Conservation (phyloP, 2,797 vertebrate species). For the Xenopus petersii region DNA sequence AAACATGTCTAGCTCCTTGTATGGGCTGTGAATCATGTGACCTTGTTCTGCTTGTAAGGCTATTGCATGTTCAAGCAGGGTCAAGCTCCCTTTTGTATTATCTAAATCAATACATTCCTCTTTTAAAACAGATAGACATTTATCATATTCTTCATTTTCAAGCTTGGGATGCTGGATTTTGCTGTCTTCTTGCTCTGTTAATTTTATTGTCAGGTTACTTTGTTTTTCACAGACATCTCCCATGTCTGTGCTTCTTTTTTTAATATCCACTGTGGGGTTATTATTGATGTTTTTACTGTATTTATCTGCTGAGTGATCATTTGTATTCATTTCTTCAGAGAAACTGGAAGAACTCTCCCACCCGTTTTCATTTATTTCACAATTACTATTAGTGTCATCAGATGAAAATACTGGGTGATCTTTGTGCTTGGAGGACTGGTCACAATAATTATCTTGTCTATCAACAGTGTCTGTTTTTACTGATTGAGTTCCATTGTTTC, state of each 20-base stretch:
- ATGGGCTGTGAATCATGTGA: conserved; percentile 85
- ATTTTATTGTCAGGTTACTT: conserved; percentile 59
- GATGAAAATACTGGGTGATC: conserved; percentile 60
- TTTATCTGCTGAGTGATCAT: conserved; percentile 53
- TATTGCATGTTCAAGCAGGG: conserved; percentile 90
- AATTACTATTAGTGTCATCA: conserved; percentile 72
- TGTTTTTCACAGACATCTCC: conserved; percentile 67
- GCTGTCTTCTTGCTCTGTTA: conserved; percentile 60
- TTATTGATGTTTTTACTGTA: conserved; percentile 62
- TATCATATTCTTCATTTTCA: conserved; percentile 75
- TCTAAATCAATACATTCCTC: conserved; percentile 77
- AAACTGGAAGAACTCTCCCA: conserved; percentile 82
- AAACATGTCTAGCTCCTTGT: conserved; percentile 94
- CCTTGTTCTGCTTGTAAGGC: conserved; percentile 89
- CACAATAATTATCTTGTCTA: conserved; percentile 63
- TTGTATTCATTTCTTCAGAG: conserved; percentile 68
- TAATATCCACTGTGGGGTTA: conserved; percentile 64
- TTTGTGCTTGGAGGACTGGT: conserved; percentile 57
- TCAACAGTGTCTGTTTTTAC: conserved; percentile 72
- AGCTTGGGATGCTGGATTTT: conserved; percentile 61
- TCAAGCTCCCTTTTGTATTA: conserved; percentile 83
- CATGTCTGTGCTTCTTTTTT: conserved; percentile 68
- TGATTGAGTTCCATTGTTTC: conserved; percentile 73
- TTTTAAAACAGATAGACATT: conserved; percentile 74
- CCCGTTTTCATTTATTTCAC: conserved; percentile 72